phyloP scores from a whole-genome alignment of 2,888 invertebrate species.

The Horisme vitalbata region DNA sequence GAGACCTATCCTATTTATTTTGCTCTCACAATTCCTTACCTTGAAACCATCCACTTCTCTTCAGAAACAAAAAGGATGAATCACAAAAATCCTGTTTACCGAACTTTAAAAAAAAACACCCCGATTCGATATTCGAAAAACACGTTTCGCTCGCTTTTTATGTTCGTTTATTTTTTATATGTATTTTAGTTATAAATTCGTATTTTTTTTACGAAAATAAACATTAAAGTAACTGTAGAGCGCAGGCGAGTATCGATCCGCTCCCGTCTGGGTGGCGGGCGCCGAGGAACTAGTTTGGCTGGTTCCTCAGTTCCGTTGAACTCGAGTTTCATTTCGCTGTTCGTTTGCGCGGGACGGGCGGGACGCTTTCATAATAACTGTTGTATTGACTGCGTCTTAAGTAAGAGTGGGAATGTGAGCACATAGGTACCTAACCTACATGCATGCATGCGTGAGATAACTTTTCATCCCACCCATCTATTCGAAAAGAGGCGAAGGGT shows the following conservation, averaged over 20 bases:
- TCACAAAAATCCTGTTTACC: constrained; percentile 16
- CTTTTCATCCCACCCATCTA: too few relatives aligned
- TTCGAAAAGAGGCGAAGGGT: too few relatives aligned
- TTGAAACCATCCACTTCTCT: constrained; percentile 12
- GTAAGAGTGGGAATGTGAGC: constrained; percentile 8
- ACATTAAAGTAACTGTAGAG: background rate
- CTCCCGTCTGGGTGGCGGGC: constrained; percentile 36
- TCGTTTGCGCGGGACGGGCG: too few relatives aligned
- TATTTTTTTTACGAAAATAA: constrained; percentile 3
- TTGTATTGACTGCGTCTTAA: constrained; percentile 1
- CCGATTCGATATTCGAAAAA: constrained; percentile 8
- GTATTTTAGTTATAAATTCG: background rate
- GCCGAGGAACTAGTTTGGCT: constrained; percentile 41
- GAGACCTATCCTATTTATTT: background rate
- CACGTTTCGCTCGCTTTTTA: constrained; percentile 1
- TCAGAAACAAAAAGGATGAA: constrained; percentile 4
- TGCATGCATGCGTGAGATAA: too few relatives aligned
- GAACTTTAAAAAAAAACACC: constrained; percentile 8
- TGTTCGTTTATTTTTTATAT: background rate
- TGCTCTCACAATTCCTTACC: too few relatives aligned
- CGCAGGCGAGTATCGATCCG: constrained; percentile 27
- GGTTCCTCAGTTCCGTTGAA: constrained; percentile 25
- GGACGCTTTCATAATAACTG: constrained; percentile 14
- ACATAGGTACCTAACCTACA: too few relatives aligned
- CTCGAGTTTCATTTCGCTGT: constrained; percentile 9